Conservation (phyloP, 2,113 vertebrate genomes). For the Elanus axillaris region DNA sequence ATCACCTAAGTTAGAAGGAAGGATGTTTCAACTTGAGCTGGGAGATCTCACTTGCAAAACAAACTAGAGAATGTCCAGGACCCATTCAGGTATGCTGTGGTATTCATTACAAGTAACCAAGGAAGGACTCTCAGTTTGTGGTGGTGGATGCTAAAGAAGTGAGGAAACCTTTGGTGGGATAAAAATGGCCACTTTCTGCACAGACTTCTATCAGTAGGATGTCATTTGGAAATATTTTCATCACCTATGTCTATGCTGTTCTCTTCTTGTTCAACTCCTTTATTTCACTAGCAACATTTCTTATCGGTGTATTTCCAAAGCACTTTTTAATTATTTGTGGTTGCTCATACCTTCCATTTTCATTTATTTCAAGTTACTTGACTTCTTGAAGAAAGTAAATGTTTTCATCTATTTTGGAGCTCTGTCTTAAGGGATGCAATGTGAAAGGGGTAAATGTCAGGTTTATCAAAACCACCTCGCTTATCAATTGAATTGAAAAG, state of each 20-base stretch:
- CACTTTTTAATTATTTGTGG: background rate
- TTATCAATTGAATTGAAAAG: background rate
- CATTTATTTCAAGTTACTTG: background rate
- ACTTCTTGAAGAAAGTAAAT: background rate
- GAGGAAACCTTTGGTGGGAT: background rate
- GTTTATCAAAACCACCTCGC: constrained; percentile 1
- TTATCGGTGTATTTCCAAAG: background rate
- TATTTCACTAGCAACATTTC: background rate
- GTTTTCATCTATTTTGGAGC: background rate
- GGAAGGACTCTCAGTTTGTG: background rate
- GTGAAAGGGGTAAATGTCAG: background rate
- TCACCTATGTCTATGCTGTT: background rate
- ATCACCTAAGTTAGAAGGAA: background rate
- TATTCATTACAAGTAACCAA: background rate
- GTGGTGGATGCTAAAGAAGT: background rate
- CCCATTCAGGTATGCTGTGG: background rate
- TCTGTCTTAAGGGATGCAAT: background rate
- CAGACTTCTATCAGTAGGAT: background rate
- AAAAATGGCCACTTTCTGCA: background rate
- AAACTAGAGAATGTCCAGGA: background rate
- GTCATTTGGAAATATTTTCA: background rate
- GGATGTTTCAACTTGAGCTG: background rate
- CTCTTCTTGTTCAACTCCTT: background rate
- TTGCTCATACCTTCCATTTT: background rate
- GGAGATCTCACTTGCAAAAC: background rate